A percentile compares a stretch with the other conserved stretches of the same genome.
phyloP scores from a whole-genome alignment of 2,888 invertebrate species.

The Idaea aversata region DNA sequence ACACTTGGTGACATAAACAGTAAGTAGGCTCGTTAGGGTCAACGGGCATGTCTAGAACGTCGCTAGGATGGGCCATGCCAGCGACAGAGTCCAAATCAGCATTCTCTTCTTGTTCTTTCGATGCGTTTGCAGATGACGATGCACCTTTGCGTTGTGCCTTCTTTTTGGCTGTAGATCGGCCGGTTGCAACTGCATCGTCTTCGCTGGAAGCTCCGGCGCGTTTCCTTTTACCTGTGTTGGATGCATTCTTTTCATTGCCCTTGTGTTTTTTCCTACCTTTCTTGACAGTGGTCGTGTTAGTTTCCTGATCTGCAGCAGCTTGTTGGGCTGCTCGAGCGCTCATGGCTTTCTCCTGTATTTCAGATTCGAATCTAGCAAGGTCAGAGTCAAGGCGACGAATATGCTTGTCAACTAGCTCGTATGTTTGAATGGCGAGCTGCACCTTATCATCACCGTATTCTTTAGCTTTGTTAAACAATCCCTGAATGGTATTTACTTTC shows the following conservation, averaged over 20 bases:
- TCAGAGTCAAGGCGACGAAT: constrained; percentile 97
- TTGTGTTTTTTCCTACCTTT: constrained; percentile 75
- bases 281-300: constrained; percentile 64
- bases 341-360: constrained; percentile 96
- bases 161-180: constrained; percentile 69
- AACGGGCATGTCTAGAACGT: constrained; percentile 93
- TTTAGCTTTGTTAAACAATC: constrained; percentile 94
- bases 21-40: constrained; percentile 99
- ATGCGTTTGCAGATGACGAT: constrained; percentile 54
- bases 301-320: constrained; percentile 70
- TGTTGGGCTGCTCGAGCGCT: constrained; percentile 83
- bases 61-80: constrained; percentile 90
- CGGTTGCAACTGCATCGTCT: constrained; percentile 63
- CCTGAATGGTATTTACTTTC: constrained; percentile 90
- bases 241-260: constrained; percentile 61
- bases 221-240: constrained; percentile 73
- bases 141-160: constrained; percentile 66
- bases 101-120: constrained; percentile 69
- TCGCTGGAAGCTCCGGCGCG: constrained; percentile 78
- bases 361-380: constrained; percentile 96
- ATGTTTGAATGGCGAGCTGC: constrained; percentile 97
- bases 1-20: constrained; percentile 98
- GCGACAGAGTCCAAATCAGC: constrained; percentile 75
- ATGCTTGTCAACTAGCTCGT: constrained; percentile 98
- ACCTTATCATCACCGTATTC: constrained; percentile 99